These are phyloP conservation scores for Nebria salina DNA, from an alignment of 2,888 invertebrate genomes.

Conservation along the genomic window DNA sequence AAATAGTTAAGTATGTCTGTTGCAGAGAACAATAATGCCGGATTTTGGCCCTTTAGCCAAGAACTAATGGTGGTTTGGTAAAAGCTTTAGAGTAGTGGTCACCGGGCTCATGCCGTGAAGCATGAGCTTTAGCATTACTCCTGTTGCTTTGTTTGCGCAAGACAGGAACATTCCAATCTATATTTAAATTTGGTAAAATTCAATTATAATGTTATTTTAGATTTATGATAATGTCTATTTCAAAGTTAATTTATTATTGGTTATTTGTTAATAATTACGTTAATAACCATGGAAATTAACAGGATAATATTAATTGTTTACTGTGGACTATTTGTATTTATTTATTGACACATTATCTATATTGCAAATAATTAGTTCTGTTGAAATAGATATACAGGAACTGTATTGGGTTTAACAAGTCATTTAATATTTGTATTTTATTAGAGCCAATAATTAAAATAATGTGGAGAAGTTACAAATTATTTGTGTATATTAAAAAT, in stretches of 20 bases:
- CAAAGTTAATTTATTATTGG: neutral
- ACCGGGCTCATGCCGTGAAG: neutral
- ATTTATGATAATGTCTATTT: neutral
- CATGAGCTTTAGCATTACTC: neutral
- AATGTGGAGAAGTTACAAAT: too few species aligned
- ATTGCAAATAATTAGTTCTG: too few species aligned
- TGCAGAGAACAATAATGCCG: neutral
- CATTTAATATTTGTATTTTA: too few species aligned
- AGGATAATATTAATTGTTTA: too few species aligned
- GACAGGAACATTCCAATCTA: neutral
- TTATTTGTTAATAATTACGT: neutral
- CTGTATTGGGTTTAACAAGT: too few species aligned
- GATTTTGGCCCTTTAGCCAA: neutral
- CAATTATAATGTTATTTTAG: too few species aligned
- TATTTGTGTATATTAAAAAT: too few species aligned
- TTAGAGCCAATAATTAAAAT: too few species aligned
- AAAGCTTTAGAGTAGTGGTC: neutral
- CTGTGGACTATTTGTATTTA: too few species aligned
- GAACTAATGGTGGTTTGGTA: neutral
- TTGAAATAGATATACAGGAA: too few species aligned
- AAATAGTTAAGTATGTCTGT: neutral
- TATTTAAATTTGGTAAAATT: neutral
- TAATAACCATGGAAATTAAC: too few species aligned
- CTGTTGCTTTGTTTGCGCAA: neutral
- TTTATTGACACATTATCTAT: too few species aligned